Percentiles rank a stretch among this genome's conserved stretches.
Evolutionary conservation across 23 tunicate genomes (phyloP).

Genomic region (Styela clava): DNA sequence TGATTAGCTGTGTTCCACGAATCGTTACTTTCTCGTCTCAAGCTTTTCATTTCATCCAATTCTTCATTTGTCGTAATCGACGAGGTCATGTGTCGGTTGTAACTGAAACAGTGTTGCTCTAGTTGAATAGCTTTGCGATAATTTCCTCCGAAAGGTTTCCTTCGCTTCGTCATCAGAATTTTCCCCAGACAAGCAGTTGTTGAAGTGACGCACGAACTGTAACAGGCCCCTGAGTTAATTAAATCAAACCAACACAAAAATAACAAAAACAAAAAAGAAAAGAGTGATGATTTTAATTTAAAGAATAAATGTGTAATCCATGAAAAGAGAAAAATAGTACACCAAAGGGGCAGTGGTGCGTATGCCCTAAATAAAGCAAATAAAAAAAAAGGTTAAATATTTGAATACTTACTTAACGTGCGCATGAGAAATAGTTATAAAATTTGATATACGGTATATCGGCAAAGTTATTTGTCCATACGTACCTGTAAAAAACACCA

Average conservation of each 20-base stretch:
- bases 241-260: background rate
- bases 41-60: background rate
- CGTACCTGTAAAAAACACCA: conserved; percentile 41
- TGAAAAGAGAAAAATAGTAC: too few species aligned
- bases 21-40: background rate
- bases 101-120: background rate
- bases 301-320: too few species aligned
- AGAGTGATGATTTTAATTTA: too few species aligned
- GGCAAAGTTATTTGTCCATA: too few species aligned
- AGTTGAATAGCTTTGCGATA: background rate
- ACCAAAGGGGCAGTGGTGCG: too few species aligned
- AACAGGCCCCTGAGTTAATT: background rate
- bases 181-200: background rate
- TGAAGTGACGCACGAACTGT: background rate
- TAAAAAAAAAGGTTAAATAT: too few species aligned
- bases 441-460: too few species aligned
- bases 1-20: background rate
- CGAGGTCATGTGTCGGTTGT: background rate
- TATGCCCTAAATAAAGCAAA: too few species aligned
- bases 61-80: background rate
- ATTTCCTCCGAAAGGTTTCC: background rate
- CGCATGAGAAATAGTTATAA: too few species aligned
- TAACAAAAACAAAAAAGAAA: background rate
- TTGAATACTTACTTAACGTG: too few species aligned
- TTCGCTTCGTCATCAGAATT: background rate